Base-by-base conservation (phyloP, 2,888 invertebrate genomes). In the Cremastinae sp. region DNA sequence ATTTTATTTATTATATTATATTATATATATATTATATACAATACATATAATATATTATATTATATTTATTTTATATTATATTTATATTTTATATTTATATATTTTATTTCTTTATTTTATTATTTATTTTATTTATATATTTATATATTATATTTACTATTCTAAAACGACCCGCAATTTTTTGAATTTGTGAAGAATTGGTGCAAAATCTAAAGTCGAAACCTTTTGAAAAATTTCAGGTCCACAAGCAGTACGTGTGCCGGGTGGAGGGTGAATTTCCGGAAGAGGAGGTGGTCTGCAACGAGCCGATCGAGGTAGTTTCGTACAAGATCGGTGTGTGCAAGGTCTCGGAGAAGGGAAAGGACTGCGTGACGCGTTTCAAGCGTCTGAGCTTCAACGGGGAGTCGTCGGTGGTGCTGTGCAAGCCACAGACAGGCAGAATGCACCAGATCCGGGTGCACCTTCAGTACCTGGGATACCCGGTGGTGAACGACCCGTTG, bases 381-480 rank as follows among this genome's bases (percentile, higher is more conserved):
- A 94, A 96, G 89, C 94, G 96, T 86, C 91, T 99, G 64, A 96
- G 96, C 34, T 97, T 92, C 91, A 97, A 98, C 90, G 94, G 95
- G 1, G 95, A 94, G 86, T 96, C 97, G 0, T 98, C 98, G 86
- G 96, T 98, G 28, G 98, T 99, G 7, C 92, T 96, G 38, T 98
- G 98, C 91, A 94, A 95, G 87, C 99, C 99, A 0, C 95, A 96
- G 87, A 99, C 99, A 0, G 99, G 99, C 0, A 92, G 99, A 78
- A 99, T 99, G 95, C 99, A 99, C 90, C 99, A 99, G 91, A 99
- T 99, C 83, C 93, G 99, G 79, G 98, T 99, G 34, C 99, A 99
- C 90, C 93, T 99, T 78, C 99, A 99, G 91, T 99, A 96, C 90
- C 92, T 99, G 85, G 99, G 99, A 47, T 97, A 95, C 91, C 99